Conservation (phyloP, 2,113 vertebrate genomes). For the Propithecus coquereli region DNA sequence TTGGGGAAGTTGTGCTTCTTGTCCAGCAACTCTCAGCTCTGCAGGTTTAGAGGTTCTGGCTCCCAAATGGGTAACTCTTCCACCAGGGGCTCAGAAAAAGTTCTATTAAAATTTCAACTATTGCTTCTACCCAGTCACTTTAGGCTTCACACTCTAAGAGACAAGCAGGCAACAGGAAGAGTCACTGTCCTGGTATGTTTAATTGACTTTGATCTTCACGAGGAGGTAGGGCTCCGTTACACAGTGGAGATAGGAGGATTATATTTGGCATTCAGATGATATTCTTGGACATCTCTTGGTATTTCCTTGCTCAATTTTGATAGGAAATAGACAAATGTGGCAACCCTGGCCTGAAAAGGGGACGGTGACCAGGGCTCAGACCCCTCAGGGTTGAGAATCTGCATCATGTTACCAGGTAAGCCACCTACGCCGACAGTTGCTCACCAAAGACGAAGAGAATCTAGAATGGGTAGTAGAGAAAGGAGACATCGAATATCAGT, state of each 20-base stretch:
- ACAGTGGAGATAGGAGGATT: not conserved
- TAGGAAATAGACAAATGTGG: not conserved
- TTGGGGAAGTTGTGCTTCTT: not conserved
- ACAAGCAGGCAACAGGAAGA: not conserved
- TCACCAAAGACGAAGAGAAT: not conserved
- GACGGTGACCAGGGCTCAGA: not conserved
- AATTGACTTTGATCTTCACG: not conserved
- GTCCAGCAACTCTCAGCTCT: not conserved
- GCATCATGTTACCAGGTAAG: not conserved
- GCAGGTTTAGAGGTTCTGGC: not conserved
- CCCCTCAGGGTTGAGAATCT: not conserved
- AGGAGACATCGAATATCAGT: not conserved
- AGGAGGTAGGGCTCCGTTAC: not conserved
- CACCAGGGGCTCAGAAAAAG: not conserved
- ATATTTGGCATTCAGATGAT: not conserved
- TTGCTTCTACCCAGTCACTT: not conserved
- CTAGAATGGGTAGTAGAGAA: not conserved
- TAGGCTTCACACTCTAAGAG: not conserved
- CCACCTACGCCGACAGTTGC: not conserved
- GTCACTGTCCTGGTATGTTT: not conserved
- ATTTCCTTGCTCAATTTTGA: not conserved
- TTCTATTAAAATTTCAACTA: not conserved
- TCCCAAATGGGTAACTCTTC: not conserved
- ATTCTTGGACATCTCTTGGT: not conserved
- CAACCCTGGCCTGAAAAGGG: not conserved